A percentile compares a stretch with the other conserved stretches of the same genome.
phyloP scores from a whole-genome alignment of 2,888 invertebrate species.

The Chironomus tentans region DNA sequence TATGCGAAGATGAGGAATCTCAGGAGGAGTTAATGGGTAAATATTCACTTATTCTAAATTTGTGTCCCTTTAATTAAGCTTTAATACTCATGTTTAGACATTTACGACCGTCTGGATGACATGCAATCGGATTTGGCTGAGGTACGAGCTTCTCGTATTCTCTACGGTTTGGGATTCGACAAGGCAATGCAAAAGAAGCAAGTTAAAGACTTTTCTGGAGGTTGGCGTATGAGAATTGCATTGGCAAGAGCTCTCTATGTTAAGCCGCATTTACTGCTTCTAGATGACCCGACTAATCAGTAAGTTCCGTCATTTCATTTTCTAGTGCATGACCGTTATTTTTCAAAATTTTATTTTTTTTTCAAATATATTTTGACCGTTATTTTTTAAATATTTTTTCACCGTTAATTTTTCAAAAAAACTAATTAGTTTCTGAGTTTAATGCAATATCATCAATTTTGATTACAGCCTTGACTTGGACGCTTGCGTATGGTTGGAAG shows the following conservation, averaged over 20 bases:
- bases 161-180: slow-evolving; percentile 94
- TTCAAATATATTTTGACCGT: too few relatives aligned
- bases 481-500: slow-evolving; percentile 66
- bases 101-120: slow-evolving; percentile 95
- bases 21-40: slow-evolving; percentile 81
- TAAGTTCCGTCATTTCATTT: too few relatives aligned
- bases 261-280: slow-evolving; percentile 88
- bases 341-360: too few relatives aligned
- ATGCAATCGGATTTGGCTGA: slow-evolving; percentile 94
- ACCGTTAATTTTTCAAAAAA: too few relatives aligned
- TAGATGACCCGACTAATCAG: slow-evolving; percentile 99
- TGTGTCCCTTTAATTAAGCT: not conserved
- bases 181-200: slow-evolving; percentile 76
- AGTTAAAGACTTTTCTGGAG: slow-evolving; percentile 81
- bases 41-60: too few relatives aligned
- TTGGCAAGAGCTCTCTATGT: slow-evolving; percentile 93
- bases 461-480: not conserved
- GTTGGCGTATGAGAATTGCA: slow-evolving; percentile 99
- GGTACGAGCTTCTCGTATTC: slow-evolving; percentile 85
- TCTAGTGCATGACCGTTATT: too few relatives aligned
- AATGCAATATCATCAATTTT: too few relatives aligned
- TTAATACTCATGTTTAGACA: slow-evolving; percentile 46
- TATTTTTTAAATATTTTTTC: too few relatives aligned
- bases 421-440: too few relatives aligned
- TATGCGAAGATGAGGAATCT: slow-evolving; percentile 80